Conservation (phyloP, 2,797 vertebrate genomes). For the Eleutherodactylus coqui region DNA sequence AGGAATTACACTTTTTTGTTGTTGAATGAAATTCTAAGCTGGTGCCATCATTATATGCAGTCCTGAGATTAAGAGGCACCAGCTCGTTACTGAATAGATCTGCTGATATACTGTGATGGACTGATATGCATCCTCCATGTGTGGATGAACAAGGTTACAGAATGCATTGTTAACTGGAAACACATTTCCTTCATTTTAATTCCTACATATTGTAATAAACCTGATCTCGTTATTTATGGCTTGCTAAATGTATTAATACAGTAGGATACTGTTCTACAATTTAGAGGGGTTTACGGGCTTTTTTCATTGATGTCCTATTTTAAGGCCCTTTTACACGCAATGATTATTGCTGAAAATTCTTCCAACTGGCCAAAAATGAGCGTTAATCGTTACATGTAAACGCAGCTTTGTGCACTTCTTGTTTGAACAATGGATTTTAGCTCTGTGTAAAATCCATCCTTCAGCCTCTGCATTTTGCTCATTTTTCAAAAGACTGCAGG, state of each 20-base stretch:
- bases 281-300: no score
- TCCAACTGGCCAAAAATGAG: no score
- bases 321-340: no score
- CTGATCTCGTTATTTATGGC: not conserved
- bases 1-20: not conserved
- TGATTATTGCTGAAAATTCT: no score
- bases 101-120: not conserved
- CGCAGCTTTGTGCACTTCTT: no score
- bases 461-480: no score
- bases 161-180: not conserved
- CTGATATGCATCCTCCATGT: not conserved
- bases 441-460: no score
- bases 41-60: not conserved
- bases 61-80: slow-evolving; percentile 26
- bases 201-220: not conserved
- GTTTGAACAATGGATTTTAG: no score
- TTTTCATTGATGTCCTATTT: no score
- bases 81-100: not conserved
- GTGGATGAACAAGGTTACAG: not conserved
- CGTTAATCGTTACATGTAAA: no score
- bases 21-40: not conserved
- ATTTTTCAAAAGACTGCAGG: no score
- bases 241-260: slow-evolving; percentile 24
- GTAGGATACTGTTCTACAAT: not conserved
- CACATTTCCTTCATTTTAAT: not conserved